Evolutionary conservation across 2,888 invertebrate genomes (phyloP).

Genomic region (Fissipunctia ypsillon): DNA sequence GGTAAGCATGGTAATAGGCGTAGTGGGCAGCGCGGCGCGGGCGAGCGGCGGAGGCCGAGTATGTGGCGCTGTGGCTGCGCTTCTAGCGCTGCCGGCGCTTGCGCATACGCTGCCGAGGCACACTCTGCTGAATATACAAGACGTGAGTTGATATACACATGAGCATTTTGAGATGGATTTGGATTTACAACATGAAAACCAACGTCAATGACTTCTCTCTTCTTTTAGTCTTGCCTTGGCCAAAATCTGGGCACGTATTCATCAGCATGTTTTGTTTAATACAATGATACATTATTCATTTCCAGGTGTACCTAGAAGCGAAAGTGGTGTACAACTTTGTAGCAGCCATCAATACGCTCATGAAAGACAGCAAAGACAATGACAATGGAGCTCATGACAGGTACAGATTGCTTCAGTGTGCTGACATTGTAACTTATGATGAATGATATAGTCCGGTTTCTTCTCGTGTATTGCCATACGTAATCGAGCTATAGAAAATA

Average conservation of each 20-base stretch:
- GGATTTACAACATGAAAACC: too few species aligned
- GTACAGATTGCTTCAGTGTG: constrained; percentile 73
- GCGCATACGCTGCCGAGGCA: constrained; percentile 82
- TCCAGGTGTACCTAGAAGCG: constrained; percentile 94
- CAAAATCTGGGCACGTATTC: too few species aligned
- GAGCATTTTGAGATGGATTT: too few species aligned
- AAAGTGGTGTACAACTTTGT: constrained; percentile 95
- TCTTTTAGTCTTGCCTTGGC: too few species aligned
- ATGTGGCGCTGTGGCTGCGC: constrained; percentile 87
- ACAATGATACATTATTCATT: constrained; percentile 44
- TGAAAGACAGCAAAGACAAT: constrained; percentile 78
- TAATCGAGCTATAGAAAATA: too few species aligned
- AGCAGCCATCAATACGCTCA: constrained; percentile 93
- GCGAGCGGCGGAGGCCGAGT: constrained; percentile 81
- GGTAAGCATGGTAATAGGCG: constrained; percentile 88
- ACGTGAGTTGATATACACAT: too few species aligned
- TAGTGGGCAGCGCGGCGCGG: constrained; percentile 80
- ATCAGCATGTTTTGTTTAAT: too few species aligned
- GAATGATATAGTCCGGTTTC: too few species aligned
- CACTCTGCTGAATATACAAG: constrained; percentile 86
- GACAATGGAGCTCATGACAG: constrained; percentile 82
- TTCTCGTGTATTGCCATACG: too few species aligned
- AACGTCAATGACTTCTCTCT: too few species aligned
- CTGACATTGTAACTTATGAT: too few species aligned
- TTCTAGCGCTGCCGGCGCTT: constrained; percentile 85